Conservation (phyloP, 2,113 vertebrate species). For the Nibea coibor region DNA sequence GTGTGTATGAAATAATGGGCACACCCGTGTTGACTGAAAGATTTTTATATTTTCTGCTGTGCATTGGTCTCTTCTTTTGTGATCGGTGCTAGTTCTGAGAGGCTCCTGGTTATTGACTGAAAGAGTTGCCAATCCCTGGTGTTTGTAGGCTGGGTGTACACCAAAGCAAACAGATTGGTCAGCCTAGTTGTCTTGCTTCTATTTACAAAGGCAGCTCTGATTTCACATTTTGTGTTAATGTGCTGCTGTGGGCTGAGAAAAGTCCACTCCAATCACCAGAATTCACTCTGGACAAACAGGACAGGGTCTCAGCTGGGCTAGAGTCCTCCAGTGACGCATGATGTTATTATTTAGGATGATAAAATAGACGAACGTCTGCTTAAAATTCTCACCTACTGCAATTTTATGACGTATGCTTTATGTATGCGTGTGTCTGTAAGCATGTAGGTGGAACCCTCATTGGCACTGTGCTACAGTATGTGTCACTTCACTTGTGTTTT, state of each 20-base stretch:
- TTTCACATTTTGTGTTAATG: neutral
- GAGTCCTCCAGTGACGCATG: neutral
- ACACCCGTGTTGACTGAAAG: neutral
- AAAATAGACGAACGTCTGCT: neutral
- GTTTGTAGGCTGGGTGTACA: neutral
- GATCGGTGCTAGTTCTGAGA: neutral
- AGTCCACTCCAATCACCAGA: neutral
- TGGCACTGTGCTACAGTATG: constrained; percentile 59
- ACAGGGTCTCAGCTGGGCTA: neutral
- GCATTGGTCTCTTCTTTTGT: neutral
- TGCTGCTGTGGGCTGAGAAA: neutral
- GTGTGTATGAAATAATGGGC: neutral
- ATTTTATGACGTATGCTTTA: neutral
- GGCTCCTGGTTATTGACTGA: neutral
- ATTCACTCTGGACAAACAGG: neutral
- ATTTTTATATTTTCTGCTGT: neutral
- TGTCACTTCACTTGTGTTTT: constrained; percentile 67
- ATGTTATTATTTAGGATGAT: neutral
- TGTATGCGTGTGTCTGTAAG: neutral
- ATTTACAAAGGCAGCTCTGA: neutral
- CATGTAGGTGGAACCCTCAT: constrained; percentile 47
- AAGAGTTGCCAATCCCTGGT: neutral
- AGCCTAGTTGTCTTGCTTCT: neutral
- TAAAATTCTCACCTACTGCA: neutral
- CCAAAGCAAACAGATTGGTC: neutral